These are phyloP conservation scores for Merops nubicus DNA, from an alignment of 2,113 vertebrate genomes.

Conservation along the genomic window DNA sequence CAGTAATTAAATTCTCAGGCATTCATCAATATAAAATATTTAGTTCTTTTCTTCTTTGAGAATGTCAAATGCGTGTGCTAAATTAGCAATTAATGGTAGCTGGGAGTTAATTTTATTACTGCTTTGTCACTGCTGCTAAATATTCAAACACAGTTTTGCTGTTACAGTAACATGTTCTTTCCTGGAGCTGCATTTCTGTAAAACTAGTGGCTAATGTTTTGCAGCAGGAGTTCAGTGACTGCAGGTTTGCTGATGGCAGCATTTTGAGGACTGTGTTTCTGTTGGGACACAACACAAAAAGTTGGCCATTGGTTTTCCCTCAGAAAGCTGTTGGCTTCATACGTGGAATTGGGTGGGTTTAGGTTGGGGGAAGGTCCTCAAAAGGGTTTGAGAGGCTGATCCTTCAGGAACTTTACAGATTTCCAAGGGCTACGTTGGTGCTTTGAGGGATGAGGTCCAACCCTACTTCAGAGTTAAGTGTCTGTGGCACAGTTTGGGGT, in stretches of 20 bases:
- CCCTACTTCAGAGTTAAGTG: not conserved
- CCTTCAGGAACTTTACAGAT: not conserved
- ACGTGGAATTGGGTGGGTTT: not conserved
- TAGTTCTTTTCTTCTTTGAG: not conserved
- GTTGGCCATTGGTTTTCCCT: not conserved
- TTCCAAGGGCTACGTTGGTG: not conserved
- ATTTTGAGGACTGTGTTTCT: not conserved
- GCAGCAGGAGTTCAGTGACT: not conserved
- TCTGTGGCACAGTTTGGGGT: too few species aligned
- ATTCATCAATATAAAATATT: not conserved
- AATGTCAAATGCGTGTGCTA: not conserved
- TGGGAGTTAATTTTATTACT: not conserved
- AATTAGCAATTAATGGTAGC: not conserved
- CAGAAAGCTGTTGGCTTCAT: not conserved
- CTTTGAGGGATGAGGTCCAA: not conserved
- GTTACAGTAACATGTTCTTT: not conserved
- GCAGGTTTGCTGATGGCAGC: not conserved
- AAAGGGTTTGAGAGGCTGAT: not conserved
- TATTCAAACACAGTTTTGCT: not conserved
- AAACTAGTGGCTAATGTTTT: not conserved
- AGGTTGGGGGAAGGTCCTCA: not conserved
- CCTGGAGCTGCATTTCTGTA: not conserved
- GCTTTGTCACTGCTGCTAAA: not conserved
- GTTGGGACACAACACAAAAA: not conserved
- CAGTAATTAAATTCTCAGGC: constrained; percentile 49